A percentile compares a stretch with the other conserved stretches of the same genome.
Conservation (phyloP, 2,888 invertebrate species). For the Dynastes grantii region DNA sequence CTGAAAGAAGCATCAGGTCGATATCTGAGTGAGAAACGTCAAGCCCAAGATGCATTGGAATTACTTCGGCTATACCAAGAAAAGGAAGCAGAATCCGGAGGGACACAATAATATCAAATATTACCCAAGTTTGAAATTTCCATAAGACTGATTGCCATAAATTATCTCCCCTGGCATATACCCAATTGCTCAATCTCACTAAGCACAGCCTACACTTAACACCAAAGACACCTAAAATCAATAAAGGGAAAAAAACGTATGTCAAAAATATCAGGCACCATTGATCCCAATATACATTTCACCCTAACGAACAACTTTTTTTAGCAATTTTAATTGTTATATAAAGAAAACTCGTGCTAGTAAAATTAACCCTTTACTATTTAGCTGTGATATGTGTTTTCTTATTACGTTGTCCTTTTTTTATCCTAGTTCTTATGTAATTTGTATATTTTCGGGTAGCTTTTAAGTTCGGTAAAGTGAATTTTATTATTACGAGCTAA, state of each 20-base stretch:
- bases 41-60: conserved; percentile 91
- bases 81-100: conserved; percentile 62
- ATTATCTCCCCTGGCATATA: conserved; percentile 54
- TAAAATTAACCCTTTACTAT: conserved; percentile 49
- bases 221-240: conserved; percentile 40
- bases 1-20: conserved; percentile 88
- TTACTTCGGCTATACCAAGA: conserved; percentile 82
- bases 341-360: conserved; percentile 50
- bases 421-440: conserved; percentile 27
- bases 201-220: conserved; percentile 53
- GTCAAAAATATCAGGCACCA: conserved; percentile 46
- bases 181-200: conserved; percentile 57
- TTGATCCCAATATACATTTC: conserved; percentile 40
- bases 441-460: conserved; percentile 30
- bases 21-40: conserved; percentile 85
- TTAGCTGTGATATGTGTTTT: conserved; percentile 54
- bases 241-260: conserved; percentile 30
- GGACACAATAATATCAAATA: conserved; percentile 48
- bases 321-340: neutral
- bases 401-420: conserved; percentile 8
- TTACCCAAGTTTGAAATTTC: conserved; percentile 33
- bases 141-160: conserved; percentile 54
- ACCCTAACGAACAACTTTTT: conserved; percentile 48
- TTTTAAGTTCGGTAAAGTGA: conserved; percentile 30
- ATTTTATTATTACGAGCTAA: conserved; percentile 29